Percentiles rank a stretch among this genome's conserved stretches.
phyloP scores from a whole-genome alignment of 1,140 invertebrate genomes.

The Berghia stephanieae region DNA sequence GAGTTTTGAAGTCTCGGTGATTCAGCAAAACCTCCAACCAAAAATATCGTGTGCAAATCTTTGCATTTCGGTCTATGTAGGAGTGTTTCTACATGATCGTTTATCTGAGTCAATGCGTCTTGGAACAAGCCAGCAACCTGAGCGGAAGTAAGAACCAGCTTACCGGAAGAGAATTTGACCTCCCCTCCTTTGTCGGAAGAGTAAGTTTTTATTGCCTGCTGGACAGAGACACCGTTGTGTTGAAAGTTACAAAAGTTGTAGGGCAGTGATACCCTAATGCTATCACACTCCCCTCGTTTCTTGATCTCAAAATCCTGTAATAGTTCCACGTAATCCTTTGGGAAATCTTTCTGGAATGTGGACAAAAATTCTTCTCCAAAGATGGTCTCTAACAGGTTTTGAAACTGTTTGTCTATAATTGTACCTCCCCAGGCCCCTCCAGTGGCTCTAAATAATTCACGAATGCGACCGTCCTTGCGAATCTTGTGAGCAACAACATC shows the following conservation, averaged over 20 bases:
- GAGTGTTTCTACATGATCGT: constrained; percentile 53
- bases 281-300: constrained; percentile 61
- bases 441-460: constrained; percentile 59
- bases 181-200: constrained; percentile 38
- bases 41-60: constrained; percentile 70
- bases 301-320: constrained; percentile 65
- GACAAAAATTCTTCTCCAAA: constrained; percentile 56
- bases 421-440: constrained; percentile 63
- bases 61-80: constrained; percentile 55
- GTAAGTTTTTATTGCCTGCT: constrained; percentile 56
- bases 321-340: constrained; percentile 61
- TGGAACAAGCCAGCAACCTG: constrained; percentile 54
- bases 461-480: constrained; percentile 54
- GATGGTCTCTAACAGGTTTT: constrained; percentile 52
- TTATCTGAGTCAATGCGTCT: constrained; percentile 55
- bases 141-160: constrained; percentile 53
- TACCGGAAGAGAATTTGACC: constrained; percentile 60
- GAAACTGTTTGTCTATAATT: constrained; percentile 58
- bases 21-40: constrained; percentile 74
- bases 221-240: constrained; percentile 51
- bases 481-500: constrained; percentile 62
- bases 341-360: constrained; percentile 52
- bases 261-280: constrained; percentile 56
- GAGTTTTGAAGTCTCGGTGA: constrained; percentile 70
- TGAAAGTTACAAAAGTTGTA: constrained; percentile 62